Evolutionary conservation across 2,113 vertebrate genomes (phyloP), one percentile per base, ranked within the genome.

Genomic region (Cyprinus carpio): DNA sequence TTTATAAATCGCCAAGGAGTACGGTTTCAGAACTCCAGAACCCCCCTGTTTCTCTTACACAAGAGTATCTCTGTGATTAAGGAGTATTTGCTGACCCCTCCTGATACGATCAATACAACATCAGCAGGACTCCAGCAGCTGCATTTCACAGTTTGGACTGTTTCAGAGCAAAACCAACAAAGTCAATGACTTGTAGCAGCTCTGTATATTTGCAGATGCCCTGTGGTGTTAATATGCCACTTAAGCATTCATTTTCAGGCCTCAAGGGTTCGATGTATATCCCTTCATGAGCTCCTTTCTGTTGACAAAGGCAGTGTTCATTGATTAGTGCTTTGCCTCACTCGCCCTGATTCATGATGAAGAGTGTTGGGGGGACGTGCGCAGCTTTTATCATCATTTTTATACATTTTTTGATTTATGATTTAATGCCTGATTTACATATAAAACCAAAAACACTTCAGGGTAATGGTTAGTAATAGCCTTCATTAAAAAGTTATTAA

Each of bases 161-260:
- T 40, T 34, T 37, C 40, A 54, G 67, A 67, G 46, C 37, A 85
- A 34, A 71, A 75, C 51, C 34, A 86, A 75, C 83, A 29, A 69
- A 20, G 27, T 64, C 62, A 86, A 81, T 75, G 40, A 69, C 23
- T 65, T 75, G 67, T 75, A 81, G 27, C 15, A 46, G 69, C n/a
- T 46, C 54, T 64, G 31, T 64, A 75, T 15, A 79, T 78, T 43
- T 31, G 18, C 34, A 62, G 37, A 40, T 62, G 29, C 54, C 67
- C 64, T 1, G 54, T 85, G 81, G 27, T 85, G 79, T 86, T 89
- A 90, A 89, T 89, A 91, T 88, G 86, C 80, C 87, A 86, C 88
- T 87, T 65, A 29, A 84, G 82, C 75, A 91, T 91, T 90, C 25
- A 90, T 90, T 90, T 91, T 91, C 88, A 37, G 75, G 65, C 65